Percentiles rank a stretch among this genome's conserved stretches.
Conservation (phyloP, 2,113 vertebrate genomes). For the Dromas ardeola region DNA sequence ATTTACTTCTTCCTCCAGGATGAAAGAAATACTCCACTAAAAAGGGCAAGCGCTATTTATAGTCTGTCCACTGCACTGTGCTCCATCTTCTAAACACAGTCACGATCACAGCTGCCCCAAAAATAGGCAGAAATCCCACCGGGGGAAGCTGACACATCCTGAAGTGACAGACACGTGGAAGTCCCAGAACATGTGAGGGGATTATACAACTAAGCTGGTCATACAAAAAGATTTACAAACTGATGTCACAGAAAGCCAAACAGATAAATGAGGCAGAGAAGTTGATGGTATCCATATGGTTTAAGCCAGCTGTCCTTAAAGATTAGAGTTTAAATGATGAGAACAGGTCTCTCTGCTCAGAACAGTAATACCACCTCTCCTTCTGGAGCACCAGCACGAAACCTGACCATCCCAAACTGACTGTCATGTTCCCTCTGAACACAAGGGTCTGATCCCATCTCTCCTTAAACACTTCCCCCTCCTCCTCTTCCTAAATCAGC, state of each 20-base stretch:
- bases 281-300: background rate
- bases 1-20: background rate
- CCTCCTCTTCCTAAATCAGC: background rate
- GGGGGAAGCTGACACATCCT: constrained; percentile 23
- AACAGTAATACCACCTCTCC: background rate
- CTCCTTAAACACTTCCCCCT: background rate
- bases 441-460: background rate
- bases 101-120: background rate
- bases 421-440: background rate
- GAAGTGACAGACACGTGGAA: background rate
- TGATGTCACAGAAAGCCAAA: background rate
- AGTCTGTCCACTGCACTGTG: background rate
- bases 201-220: background rate
- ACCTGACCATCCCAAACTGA: rapidly evolving
- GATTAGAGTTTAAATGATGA: background rate
- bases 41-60: background rate
- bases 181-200: background rate
- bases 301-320: background rate
- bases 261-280: background rate
- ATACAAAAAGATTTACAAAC: background rate
- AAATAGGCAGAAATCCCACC: background rate
- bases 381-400: background rate
- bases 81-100: background rate
- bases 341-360: background rate
- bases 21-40: background rate